Evolutionary conservation across 2,888 invertebrate species (phyloP).

Genomic region (Gandaritis pyraliata): DNA sequence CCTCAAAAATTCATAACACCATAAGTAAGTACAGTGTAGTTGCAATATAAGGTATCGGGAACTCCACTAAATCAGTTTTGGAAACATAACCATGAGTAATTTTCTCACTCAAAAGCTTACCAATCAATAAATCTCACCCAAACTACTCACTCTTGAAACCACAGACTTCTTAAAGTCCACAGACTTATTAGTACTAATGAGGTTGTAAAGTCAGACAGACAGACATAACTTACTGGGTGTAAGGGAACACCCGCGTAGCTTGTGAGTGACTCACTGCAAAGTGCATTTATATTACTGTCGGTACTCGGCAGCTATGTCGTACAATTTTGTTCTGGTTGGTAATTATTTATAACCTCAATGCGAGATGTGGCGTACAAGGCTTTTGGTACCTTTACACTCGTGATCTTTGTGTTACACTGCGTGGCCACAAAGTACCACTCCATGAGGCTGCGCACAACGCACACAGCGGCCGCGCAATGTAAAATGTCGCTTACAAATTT

Average conservation of each 20-base stretch:
- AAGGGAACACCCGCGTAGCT: slow-evolving; percentile 41
- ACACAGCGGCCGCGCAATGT: too few species aligned
- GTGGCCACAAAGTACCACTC: too few species aligned
- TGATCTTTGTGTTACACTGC: too few species aligned
- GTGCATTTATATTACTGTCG: slow-evolving; percentile 18
- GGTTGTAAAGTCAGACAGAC: slow-evolving; percentile 41
- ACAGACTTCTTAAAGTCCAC: slow-evolving; percentile 32
- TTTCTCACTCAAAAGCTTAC: slow-evolving; percentile 14
- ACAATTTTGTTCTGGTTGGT: too few species aligned
- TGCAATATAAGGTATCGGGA: too few species aligned
- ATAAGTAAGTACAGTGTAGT: too few species aligned
- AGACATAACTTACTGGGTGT: slow-evolving; percentile 41
- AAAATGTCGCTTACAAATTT: too few species aligned
- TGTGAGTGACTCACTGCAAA: slow-evolving; percentile 35
- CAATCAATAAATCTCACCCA: slow-evolving; percentile 21
- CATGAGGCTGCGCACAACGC: too few species aligned
- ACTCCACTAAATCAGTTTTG: neutral
- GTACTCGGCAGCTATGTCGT: neutral
- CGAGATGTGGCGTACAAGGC: too few species aligned
- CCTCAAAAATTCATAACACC: too few species aligned
- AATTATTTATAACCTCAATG: neutral
- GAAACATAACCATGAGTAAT: neutral
- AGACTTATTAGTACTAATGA: slow-evolving; percentile 44
- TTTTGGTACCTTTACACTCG: too few species aligned
- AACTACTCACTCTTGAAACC: slow-evolving; percentile 32